Percentiles rank a stretch among this genome's conserved stretches.
Evolutionary conservation across 2,888 invertebrate genomes (phyloP).

Genomic region (Tipula lateralis): DNA sequence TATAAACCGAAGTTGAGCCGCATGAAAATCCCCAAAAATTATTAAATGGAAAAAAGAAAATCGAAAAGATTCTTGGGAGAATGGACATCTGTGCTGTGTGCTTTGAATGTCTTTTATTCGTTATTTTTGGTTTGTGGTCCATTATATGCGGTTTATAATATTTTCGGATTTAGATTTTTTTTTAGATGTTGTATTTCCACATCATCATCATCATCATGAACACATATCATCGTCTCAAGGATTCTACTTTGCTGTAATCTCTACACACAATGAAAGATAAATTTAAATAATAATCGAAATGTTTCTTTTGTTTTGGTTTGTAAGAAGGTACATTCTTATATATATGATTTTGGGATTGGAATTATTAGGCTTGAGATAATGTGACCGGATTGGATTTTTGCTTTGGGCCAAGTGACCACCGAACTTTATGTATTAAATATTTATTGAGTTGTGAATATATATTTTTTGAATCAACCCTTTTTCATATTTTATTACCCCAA

Average conservation of each 20-base stretch:
- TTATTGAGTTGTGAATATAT: background rate
- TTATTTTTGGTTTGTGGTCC: constrained; percentile 11
- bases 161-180: constrained; percentile 11
- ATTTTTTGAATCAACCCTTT: background rate
- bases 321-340: background rate
- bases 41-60: background rate
- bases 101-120: constrained; percentile 9
- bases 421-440: background rate
- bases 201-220: background rate
- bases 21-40: constrained; percentile 15
- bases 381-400: background rate
- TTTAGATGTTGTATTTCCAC: background rate
- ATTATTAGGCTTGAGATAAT: background rate
- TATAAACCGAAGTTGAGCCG: background rate
- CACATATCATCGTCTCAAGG: background rate
- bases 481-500: background rate
- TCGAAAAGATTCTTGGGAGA: constrained; percentile 13
- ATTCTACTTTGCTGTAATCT: background rate
- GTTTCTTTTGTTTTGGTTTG: background rate
- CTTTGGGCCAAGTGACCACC: background rate
- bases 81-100: background rate
- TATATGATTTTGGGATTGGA: background rate
- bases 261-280: background rate
- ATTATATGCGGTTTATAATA: background rate
- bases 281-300: background rate